These are phyloP conservation scores for Anastrepha ludens DNA, from an alignment of 1,140 invertebrate species.

Conservation along the genomic window DNA sequence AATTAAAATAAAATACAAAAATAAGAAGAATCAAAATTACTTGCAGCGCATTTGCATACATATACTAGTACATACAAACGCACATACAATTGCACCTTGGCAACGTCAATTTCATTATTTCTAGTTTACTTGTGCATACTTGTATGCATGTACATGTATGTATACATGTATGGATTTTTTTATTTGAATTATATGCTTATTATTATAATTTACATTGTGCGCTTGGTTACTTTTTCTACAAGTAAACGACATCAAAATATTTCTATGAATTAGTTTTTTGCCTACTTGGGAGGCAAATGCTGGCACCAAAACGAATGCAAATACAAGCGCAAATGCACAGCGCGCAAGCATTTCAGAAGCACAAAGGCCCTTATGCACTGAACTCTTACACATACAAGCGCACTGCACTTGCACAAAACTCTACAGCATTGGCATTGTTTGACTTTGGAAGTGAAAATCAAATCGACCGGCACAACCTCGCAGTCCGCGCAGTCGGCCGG, in stretches of 20 bases:
- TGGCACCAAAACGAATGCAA: neutral
- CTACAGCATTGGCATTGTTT: slow-evolving; percentile 43
- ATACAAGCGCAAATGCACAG: neutral
- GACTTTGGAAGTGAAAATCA: slow-evolving; percentile 49
- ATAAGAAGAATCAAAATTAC: slow-evolving; percentile 27
- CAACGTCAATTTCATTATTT: neutral
- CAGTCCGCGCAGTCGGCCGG: neutral
- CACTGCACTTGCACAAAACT: slow-evolving; percentile 23
- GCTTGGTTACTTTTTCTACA: slow-evolving; percentile 48
- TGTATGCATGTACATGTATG: neutral
- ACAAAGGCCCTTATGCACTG: neutral
- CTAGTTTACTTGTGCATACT: neutral
- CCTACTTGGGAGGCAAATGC: slow-evolving; percentile 11
- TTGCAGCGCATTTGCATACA: neutral
- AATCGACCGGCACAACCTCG: slow-evolving; percentile 32
- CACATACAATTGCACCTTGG: neutral
- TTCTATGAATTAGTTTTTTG: neutral
- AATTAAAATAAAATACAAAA: slow-evolving; percentile 31
- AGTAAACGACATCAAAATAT: slow-evolving; percentile 29
- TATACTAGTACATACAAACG: neutral
- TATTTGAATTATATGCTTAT: slow-evolving; percentile 51
- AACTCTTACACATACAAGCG: neutral
- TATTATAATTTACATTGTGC: slow-evolving; percentile 48
- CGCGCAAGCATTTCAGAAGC: neutral
- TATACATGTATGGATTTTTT: slow-evolving; percentile 25